phyloP scores from a whole-genome alignment of 1,140 invertebrate species.

The Capitella teleta region DNA sequence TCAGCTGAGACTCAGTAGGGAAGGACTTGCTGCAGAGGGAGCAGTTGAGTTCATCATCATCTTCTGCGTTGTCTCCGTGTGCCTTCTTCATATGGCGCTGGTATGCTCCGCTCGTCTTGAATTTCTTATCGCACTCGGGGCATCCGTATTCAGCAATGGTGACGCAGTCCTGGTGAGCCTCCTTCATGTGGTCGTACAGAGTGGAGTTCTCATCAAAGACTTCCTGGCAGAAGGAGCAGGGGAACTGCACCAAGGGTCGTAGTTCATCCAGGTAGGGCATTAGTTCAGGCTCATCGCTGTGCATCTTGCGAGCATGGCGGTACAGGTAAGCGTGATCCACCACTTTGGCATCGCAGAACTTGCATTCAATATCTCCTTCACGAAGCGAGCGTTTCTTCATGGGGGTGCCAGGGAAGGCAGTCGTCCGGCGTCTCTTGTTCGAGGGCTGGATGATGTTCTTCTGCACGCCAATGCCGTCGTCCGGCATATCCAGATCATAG shows the following conservation, averaged over 20 bases:
- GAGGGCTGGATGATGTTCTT: too few species aligned
- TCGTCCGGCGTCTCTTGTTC: too few species aligned
- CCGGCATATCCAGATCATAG: too few species aligned
- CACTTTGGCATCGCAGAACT: not conserved
- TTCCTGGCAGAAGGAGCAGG: conserved; percentile 8
- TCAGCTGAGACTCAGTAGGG: not conserved
- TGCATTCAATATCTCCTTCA: not conserved
- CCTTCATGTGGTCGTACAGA: conserved; percentile 2
- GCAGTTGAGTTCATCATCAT: not conserved
- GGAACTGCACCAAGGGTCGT: not conserved
- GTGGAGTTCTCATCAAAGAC: not conserved
- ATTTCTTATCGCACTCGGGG: not conserved
- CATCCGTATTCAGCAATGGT: not conserved
- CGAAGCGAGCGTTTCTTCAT: too few species aligned
- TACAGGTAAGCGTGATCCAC: not conserved
- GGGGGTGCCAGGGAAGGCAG: too few species aligned
- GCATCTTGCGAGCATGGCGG: conserved; percentile 5
- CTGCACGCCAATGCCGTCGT: too few species aligned
- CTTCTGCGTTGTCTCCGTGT: not conserved
- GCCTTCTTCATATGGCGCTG: not conserved
- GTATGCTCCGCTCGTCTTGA: not conserved
- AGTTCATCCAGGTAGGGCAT: conserved; percentile 10
- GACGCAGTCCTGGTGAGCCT: not conserved
- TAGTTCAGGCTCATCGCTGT: conserved; percentile 1
- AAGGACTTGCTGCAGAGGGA: not conserved